Percentiles rank a stretch among this genome's conserved stretches.
phyloP scores from a whole-genome alignment of 2,113 vertebrate genomes.

The Myiopsitta monachus region DNA sequence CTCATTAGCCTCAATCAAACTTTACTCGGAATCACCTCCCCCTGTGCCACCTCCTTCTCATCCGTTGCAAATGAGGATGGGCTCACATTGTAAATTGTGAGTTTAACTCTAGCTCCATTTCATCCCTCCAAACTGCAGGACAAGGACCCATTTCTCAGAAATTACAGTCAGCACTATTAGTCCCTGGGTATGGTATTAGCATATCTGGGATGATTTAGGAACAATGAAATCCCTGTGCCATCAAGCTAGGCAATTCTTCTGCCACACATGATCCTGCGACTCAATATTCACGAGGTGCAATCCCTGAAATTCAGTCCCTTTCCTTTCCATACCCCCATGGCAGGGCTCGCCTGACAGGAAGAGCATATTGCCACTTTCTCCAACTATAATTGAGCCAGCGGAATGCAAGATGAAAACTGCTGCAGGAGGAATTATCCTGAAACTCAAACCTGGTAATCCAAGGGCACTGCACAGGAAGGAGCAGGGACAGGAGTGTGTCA shows the following conservation, averaged over 20 bases:
- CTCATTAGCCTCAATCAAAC: neutral
- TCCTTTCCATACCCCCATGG: neutral
- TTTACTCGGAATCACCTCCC: neutral
- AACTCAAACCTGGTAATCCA: neutral
- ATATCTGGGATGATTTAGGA: conserved; percentile 46
- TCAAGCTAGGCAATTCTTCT: neutral
- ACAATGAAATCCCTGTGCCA: conserved; percentile 20
- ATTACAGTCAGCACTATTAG: conserved; percentile 1
- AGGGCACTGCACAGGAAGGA: neutral
- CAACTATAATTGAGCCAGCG: neutral
- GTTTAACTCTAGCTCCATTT: neutral
- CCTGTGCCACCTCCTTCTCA: neutral
- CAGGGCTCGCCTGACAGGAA: neutral
- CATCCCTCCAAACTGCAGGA: neutral
- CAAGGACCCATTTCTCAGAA: conserved; percentile 25
- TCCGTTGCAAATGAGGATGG: neutral
- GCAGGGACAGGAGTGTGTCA: neutral
- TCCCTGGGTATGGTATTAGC: conserved; percentile 6
- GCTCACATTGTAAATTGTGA: neutral
- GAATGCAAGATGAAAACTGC: neutral
- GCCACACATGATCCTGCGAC: neutral
- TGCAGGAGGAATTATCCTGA: neutral
- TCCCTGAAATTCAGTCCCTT: neutral
- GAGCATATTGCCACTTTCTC: neutral
- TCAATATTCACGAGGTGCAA: neutral